phyloP scores from a whole-genome alignment of 2,113 vertebrate genomes.

The Acinonyx jubatus region DNA sequence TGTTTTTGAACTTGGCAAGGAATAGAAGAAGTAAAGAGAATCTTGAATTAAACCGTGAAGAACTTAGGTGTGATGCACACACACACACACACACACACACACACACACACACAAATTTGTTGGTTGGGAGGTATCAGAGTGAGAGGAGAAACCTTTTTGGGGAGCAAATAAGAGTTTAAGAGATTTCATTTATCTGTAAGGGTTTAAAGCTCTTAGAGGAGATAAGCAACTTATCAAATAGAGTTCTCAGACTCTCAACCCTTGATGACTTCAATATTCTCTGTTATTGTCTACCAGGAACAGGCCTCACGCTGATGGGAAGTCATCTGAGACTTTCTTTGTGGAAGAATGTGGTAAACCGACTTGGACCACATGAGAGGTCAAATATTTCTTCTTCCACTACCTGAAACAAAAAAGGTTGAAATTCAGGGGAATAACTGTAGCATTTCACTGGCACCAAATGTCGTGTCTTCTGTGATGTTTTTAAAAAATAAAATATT shows the following conservation, averaged over 20 bases:
- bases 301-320: neutral
- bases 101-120: neutral
- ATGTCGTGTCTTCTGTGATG: neutral
- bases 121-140: neutral
- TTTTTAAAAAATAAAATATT: neutral
- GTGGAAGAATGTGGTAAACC: neutral
- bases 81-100: neutral
- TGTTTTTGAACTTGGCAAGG: neutral
- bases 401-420: neutral
- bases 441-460: neutral
- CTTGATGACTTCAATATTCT: neutral
- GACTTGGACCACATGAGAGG: neutral
- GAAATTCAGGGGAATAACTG: neutral
- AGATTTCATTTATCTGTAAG: slow-evolving; percentile 6
- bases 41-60: neutral
- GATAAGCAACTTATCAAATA: neutral
- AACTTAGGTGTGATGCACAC: neutral
- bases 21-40: neutral
- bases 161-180: neutral
- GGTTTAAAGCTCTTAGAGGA: neutral
- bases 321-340: neutral
- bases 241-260: neutral
- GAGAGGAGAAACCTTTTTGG: neutral
- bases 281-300: neutral
- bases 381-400: neutral